phyloP scores from a whole-genome alignment of 2,888 invertebrate genomes.

The Sialis fuliginosa region DNA sequence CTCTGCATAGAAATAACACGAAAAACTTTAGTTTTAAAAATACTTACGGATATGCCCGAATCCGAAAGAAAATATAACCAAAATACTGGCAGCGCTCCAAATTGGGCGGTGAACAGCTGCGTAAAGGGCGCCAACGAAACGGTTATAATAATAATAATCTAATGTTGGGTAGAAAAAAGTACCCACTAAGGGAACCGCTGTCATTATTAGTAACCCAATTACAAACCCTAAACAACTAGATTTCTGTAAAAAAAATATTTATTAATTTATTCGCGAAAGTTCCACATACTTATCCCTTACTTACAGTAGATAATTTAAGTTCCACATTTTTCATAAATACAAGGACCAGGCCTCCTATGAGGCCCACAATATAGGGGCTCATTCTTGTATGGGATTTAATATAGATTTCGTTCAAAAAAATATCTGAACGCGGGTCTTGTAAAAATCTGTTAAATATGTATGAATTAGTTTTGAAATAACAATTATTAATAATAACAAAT shows the following conservation, averaged over 20 bases:
- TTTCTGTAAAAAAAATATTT: slow-evolving; percentile 23
- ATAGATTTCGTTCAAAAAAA: slow-evolving; percentile 35
- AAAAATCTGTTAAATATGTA: slow-evolving; percentile 25
- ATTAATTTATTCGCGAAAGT: too few relatives aligned
- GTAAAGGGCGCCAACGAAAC: slow-evolving; percentile 33
- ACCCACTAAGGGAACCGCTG: slow-evolving; percentile 28
- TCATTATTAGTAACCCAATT: slow-evolving; percentile 27
- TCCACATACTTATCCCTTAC: slow-evolving; percentile 5
- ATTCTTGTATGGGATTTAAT: slow-evolving; percentile 41
- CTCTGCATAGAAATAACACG: too few relatives aligned
- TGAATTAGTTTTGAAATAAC: background rate
- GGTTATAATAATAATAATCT: slow-evolving; percentile 25
- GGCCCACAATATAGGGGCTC: slow-evolving; percentile 37
- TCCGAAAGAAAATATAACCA: slow-evolving; percentile 31
- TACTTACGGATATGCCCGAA: slow-evolving; percentile 35
- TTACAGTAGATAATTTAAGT: slow-evolving; percentile 20
- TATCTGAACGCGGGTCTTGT: slow-evolving; percentile 28
- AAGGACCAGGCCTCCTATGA: slow-evolving; percentile 32
- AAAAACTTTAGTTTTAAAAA: too few relatives aligned
- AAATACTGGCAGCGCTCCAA: slow-evolving; percentile 32
- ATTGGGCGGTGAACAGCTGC: slow-evolving; percentile 35
- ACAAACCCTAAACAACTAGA: slow-evolving; percentile 27
- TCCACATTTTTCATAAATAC: slow-evolving; percentile 19
- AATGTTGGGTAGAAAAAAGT: slow-evolving; percentile 29
- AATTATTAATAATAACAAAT: too few relatives aligned